A percentile compares a stretch with the other conserved stretches of the same genome.
These are phyloP conservation scores for Melanotaenia nigrans DNA, from an alignment of 2,797 vertebrate species.

Conservation along the genomic window DNA sequence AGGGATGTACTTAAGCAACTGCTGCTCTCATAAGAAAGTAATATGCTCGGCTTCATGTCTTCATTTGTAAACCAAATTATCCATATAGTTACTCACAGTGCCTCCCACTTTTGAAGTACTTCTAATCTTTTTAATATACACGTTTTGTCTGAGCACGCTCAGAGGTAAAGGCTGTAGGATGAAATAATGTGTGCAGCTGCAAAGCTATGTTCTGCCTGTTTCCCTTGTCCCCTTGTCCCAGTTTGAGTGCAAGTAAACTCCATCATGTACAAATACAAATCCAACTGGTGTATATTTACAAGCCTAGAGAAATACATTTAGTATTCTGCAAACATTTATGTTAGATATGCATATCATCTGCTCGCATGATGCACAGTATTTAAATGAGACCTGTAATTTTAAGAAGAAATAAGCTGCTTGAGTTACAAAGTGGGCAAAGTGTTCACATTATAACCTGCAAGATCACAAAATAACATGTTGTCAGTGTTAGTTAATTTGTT, in stretches of 20 bases:
- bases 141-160: constrained; percentile 26
- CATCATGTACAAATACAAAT: constrained; percentile 26
- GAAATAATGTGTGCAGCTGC: constrained; percentile 17
- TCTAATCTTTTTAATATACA: constrained; percentile 31
- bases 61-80: constrained; percentile 60
- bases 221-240: constrained; percentile 15
- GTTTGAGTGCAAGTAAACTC: constrained; percentile 20
- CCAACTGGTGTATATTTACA: constrained; percentile 28
- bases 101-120: constrained; percentile 14
- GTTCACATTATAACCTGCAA: background rate
- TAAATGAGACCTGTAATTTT: constrained; percentile 4
- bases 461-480: constrained; percentile 3
- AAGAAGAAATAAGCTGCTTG: background rate
- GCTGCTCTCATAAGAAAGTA: constrained; percentile 55
- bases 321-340: constrained; percentile 13
- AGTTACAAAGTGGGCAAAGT: background rate
- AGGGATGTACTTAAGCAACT: constrained; percentile 43
- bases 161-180: background rate
- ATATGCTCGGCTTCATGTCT: constrained; percentile 42
- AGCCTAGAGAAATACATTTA: constrained; percentile 23
- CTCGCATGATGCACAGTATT: background rate
- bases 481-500: background rate
- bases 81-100: constrained; percentile 24
- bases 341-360: constrained; percentile 10
- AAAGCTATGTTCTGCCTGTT: constrained; percentile 8